These are phyloP conservation scores for Dynastes maya DNA, from an alignment of 2,888 invertebrate genomes.

Conservation along the genomic window DNA sequence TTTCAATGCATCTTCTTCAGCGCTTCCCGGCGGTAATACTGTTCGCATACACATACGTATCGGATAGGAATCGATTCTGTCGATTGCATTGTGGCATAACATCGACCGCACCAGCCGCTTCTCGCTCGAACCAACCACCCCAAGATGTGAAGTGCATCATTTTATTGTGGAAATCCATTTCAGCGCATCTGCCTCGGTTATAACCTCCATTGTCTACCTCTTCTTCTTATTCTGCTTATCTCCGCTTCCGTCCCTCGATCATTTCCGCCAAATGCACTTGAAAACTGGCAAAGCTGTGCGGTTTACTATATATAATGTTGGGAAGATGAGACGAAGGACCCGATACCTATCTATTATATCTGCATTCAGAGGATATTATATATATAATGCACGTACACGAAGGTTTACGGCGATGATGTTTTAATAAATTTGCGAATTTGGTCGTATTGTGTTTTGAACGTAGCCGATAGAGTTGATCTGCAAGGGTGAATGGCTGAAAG, in stretches of 20 bases:
- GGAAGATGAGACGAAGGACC: slow-evolving; percentile 54
- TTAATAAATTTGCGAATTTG: slow-evolving; percentile 56
- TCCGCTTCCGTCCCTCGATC: slow-evolving; percentile 70
- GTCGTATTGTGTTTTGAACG: slow-evolving; percentile 4
- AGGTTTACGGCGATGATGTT: slow-evolving; percentile 54
- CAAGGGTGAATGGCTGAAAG: slow-evolving; percentile 52
- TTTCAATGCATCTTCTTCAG: slow-evolving; percentile 23
- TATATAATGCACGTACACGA: slow-evolving; percentile 43
- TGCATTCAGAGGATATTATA: slow-evolving; percentile 53
- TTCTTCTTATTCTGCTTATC: slow-evolving; percentile 71
- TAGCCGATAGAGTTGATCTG: slow-evolving; percentile 18
- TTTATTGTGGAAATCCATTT: slow-evolving; percentile 65
- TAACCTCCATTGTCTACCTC: slow-evolving; percentile 69
- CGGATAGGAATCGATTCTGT: slow-evolving; percentile 53
- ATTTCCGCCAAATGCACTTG: slow-evolving; percentile 70
- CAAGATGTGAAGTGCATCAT: slow-evolving; percentile 66
- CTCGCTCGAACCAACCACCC: slow-evolving; percentile 44
- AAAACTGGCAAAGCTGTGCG: slow-evolving; percentile 67
- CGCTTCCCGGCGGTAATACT: not conserved
- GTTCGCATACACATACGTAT: slow-evolving; percentile 27
- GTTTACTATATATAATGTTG: slow-evolving; percentile 50
- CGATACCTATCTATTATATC: slow-evolving; percentile 62
- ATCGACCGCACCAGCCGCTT: slow-evolving; percentile 57
- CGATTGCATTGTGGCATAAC: slow-evolving; percentile 59
- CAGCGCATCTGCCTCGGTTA: slow-evolving; percentile 68